Evolutionary conservation across 2,797 vertebrate genomes (phyloP), one percentile per base, ranked within the genome.

Genomic region (Sebastes aleutianus): DNA sequence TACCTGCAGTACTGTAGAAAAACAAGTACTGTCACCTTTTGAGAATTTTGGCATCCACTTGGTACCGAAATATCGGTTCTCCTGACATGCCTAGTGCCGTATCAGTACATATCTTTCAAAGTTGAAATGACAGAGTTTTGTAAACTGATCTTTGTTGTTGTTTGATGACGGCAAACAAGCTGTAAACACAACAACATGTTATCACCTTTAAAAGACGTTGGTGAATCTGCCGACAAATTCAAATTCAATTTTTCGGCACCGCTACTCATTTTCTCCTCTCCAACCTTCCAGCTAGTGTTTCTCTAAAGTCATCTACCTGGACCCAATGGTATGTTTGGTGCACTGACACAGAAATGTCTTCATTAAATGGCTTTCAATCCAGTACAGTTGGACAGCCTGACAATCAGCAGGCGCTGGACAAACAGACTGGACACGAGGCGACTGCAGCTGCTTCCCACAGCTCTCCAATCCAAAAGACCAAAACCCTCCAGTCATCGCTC

Each of bases 331-430:
- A 22, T 34, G 74, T 50, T 59, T 57, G 11, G 27, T 16, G 27
- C 2, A 43, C 32, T 1, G 54, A 66, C 53, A 69, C 27, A 74
- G 22, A 76, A 74, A 76, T 6, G 24, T 31, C 74, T 66, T 74
- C 14, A 80, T 59, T 57, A 63, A 85, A 67, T 3, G 18, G 8
- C 72, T 85, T 78, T 79, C 61, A 75, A 14, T 83, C 58, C 67
- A 54, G 43, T 56, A 34, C 3, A 76, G 65, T 82, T 36, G 12
- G 72, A 80, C 87, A 88, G 79, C 72, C 58, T 78, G 84, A 73
- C 59, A 24, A 83, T 79, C 90, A 88, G 90, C 92, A 79, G 84
- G 80, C 56, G 10, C 77, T 80, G 80, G 85, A 79, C 81, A 80
- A 78, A 85, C 89, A 88, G 82, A 86, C 83, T 88, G 86, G 65